A percentile compares a stretch with the other conserved stretches of the same genome.
Evolutionary conservation across 2,113 vertebrate genomes (phyloP).

Genomic region (Alligator sinensis): DNA sequence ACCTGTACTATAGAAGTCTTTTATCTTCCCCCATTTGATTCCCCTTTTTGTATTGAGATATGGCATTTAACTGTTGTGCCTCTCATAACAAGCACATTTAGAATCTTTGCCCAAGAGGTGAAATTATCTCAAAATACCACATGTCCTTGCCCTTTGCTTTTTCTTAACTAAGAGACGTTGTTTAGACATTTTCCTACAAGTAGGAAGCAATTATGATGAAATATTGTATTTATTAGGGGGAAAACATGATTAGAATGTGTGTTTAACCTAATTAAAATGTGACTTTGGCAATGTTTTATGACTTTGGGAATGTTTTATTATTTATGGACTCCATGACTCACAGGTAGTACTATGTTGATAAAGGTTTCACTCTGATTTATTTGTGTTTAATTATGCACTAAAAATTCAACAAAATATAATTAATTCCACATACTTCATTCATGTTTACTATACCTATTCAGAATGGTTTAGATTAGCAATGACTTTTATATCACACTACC

Average conservation of each 20-base stretch:
- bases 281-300: background rate
- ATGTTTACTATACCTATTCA: background rate
- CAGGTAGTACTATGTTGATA: background rate
- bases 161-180: background rate
- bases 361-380: background rate
- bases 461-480: background rate
- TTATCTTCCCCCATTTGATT: background rate
- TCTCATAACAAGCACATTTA: background rate
- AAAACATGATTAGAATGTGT: slow-evolving; percentile 9
- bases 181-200: background rate
- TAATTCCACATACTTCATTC: background rate
- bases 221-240: background rate
- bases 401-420: slow-evolving; percentile 11
- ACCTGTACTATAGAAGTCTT: background rate
- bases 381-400: slow-evolving; percentile 7
- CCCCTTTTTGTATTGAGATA: background rate
- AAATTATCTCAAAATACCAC: background rate
- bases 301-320: slow-evolving; percentile 8
- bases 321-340: background rate
- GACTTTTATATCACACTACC: background rate
- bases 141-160: background rate
- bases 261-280: slow-evolving; percentile 39
- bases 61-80: background rate
- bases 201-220: background rate
- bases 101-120: background rate